These are phyloP conservation scores for Eucidaris tribuloides DNA, from an alignment of 35 echinoderm and acorn worm genomes.

Conservation along the genomic window DNA sequence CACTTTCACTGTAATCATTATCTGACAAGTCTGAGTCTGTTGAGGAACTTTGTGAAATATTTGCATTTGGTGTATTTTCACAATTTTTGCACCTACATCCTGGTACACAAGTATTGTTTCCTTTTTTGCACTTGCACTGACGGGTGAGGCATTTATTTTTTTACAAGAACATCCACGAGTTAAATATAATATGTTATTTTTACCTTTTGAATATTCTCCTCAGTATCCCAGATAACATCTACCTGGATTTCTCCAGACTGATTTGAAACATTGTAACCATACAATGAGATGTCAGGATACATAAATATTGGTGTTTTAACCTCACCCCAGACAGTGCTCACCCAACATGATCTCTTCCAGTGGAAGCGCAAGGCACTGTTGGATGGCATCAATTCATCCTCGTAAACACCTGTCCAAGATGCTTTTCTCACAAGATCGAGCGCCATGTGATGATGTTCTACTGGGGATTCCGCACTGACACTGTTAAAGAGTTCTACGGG, in stretches of 20 bases:
- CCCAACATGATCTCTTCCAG: slow-evolving; percentile 33
- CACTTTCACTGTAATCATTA: neutral
- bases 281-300: slow-evolving; percentile 33
- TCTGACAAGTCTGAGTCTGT: neutral
- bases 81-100: neutral
- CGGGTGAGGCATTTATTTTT: neutral
- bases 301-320: neutral
- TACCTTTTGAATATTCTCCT: slow-evolving; percentile 3
- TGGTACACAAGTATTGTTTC: neutral
- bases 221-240: neutral
- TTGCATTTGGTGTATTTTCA: neutral
- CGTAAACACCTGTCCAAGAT: neutral
- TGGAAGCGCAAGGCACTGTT: neutral
- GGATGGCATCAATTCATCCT: slow-evolving; percentile 1
- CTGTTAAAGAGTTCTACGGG: slow-evolving; percentile 56
- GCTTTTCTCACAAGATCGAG: slow-evolving; percentile 2
- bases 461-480: neutral
- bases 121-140: slow-evolving; percentile 7
- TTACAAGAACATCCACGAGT: slow-evolving; percentile 1
- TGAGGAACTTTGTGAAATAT: neutral
- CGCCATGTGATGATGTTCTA: slow-evolving; percentile 39
- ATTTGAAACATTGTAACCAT: neutral
- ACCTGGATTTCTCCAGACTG: neutral
- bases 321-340: neutral
- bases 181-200: neutral